phyloP scores from a whole-genome alignment of 2,797 vertebrate species.

The Darevskia mixta region DNA sequence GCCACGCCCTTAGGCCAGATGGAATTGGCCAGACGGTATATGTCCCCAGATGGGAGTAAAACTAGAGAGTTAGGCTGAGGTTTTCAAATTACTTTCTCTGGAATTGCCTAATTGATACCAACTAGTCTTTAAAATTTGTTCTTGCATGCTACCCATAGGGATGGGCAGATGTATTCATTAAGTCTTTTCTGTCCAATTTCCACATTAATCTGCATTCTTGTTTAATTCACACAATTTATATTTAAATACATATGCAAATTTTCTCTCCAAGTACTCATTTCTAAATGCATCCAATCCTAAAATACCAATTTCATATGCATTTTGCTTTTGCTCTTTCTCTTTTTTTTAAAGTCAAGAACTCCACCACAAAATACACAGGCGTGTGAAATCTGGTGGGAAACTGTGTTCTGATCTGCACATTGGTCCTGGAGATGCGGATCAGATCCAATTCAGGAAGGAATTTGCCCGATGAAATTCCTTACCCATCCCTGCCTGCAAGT shows the following conservation, averaged over 20 bases:
- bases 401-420: too few species aligned
- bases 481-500: not conserved
- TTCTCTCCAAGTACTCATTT: too few species aligned
- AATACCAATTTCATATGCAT: too few species aligned
- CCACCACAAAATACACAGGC: too few species aligned
- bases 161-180: not conserved
- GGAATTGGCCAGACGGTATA: not conserved
- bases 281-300: too few species aligned
- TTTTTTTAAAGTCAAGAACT: too few species aligned
- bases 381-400: too few species aligned
- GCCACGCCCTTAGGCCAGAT: too few species aligned
- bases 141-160: not conserved
- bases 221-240: too few species aligned
- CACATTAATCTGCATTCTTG: not conserved
- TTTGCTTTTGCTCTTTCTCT: too few species aligned
- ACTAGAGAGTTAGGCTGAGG: not conserved
- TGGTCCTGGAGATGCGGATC: not conserved
- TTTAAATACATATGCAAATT: too few species aligned
- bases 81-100: slow-evolving; percentile 13
- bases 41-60: not conserved
- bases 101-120: not conserved
- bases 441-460: not conserved
- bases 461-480: not conserved
- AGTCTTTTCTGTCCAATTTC: not conserved
- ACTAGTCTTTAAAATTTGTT: not conserved